Conservation (phyloP, 2,113 vertebrate species). For the Xiphophorus maculatus region DNA sequence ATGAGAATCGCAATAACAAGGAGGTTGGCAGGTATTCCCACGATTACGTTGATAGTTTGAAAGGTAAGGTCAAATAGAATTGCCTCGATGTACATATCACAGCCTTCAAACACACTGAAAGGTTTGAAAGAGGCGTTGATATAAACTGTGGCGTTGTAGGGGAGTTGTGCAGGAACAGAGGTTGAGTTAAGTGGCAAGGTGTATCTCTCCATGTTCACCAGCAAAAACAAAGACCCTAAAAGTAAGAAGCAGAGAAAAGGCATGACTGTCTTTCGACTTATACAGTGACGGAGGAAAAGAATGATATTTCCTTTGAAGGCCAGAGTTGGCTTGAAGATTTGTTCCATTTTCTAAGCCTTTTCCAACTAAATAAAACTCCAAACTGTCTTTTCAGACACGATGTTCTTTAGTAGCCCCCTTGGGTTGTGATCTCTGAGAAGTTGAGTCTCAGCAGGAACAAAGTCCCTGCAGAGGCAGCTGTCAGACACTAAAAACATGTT, state of each 20-base stretch:
- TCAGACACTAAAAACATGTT: conserved; percentile 57
- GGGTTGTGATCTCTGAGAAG: conserved; percentile 14
- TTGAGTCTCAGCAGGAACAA: conserved; percentile 26
- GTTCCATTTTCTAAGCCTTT: not conserved
- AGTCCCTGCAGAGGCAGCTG: conserved; percentile 15
- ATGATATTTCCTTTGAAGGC: not conserved
- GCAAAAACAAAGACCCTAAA: conserved; percentile 18
- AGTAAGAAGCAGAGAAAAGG: conserved; percentile 1
- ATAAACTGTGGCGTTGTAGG: conserved; percentile 22
- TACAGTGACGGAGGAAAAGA: not conserved
- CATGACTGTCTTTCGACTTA: not conserved
- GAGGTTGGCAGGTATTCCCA: conserved; percentile 79
- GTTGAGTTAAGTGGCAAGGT: conserved; percentile 13
- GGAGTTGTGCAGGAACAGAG: not conserved
- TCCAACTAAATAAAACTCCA: not conserved
- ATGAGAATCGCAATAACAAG: conserved; percentile 75
- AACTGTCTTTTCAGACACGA: not conserved
- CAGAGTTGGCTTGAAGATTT: not conserved
- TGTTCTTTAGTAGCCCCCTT: conserved; percentile 19
- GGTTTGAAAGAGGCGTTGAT: conserved; percentile 51
- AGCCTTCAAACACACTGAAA: conserved; percentile 77
- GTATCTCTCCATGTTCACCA: conserved; percentile 43
- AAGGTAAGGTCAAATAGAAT: conserved; percentile 76
- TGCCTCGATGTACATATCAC: conserved; percentile 63
- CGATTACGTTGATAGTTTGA: conserved; percentile 71